A percentile compares a stretch with the other conserved stretches of the same genome.
phyloP scores from a whole-genome alignment of 2,797 vertebrate species.

The Ptychadena robeensis region DNA sequence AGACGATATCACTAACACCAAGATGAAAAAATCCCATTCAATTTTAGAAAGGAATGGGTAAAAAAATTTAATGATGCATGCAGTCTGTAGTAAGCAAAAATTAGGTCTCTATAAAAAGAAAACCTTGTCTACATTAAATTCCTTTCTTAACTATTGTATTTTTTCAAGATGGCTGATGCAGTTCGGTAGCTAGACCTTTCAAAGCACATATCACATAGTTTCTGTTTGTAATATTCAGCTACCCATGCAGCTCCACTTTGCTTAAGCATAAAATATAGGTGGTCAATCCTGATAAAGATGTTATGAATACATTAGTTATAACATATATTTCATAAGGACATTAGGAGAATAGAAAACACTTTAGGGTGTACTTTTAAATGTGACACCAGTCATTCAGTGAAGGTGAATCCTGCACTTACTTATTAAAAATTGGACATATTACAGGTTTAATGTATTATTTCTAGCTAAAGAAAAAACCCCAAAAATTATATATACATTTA shows the following conservation, averaged over 20 bases:
- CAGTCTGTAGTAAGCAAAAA: too few relatives aligned
- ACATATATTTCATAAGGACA: background rate
- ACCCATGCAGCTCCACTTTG: background rate
- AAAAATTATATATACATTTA: too few relatives aligned
- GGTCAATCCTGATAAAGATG: background rate
- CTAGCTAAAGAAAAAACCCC: conserved; percentile 14
- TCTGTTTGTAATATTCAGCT: background rate
- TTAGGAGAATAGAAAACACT: background rate
- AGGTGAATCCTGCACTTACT: background rate
- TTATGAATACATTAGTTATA: background rate
- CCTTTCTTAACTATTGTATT: background rate
- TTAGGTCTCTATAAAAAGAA: too few relatives aligned
- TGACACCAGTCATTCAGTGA: background rate
- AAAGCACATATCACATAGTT: too few relatives aligned
- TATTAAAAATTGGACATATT: background rate
- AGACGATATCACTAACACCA: background rate
- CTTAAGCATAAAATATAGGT: background rate
- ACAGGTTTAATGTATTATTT: background rate
- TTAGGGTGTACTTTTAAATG: background rate
- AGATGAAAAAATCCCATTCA: background rate
- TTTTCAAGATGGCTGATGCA: background rate
- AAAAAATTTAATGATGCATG: too few relatives aligned
- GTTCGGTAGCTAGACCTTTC: background rate
- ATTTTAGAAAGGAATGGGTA: too few relatives aligned
- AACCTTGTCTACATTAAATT: too few relatives aligned